Conservation (phyloP, 23 tunicate genomes). For the Trididemnum clinides region DNA sequence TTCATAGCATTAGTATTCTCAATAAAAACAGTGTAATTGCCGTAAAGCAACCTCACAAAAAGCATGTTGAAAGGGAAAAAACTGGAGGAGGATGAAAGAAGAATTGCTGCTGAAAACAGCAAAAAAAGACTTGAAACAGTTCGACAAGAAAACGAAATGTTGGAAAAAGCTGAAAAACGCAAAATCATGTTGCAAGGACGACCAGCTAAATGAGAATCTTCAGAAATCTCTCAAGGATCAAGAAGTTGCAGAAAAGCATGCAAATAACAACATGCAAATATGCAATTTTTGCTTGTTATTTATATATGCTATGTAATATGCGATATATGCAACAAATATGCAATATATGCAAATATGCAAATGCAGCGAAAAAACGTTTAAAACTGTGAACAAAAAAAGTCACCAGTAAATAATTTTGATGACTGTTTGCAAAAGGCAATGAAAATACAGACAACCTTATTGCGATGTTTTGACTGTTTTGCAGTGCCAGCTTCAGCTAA, state of each 20-base stretch:
- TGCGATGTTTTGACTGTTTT: too few species aligned
- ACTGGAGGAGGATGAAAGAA: not conserved
- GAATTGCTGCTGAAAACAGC: not conserved
- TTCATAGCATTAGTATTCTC: not conserved
- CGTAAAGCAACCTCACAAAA: not conserved
- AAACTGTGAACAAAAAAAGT: too few species aligned
- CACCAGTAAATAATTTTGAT: too few species aligned
- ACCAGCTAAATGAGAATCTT: not conserved
- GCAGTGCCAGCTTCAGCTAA: too few species aligned
- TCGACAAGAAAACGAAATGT: not conserved
- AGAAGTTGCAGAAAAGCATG: not conserved
- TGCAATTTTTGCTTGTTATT: too few species aligned
- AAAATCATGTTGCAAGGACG: not conserved
- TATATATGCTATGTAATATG: too few species aligned
- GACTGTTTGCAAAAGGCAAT: too few species aligned
- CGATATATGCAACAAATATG: too few species aligned
- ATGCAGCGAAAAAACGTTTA: too few species aligned
- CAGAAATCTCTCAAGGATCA: not conserved
- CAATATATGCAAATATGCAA: too few species aligned
- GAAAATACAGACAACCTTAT: too few species aligned
- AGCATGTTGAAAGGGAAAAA: slow-evolving; percentile 1
- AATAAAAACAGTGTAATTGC: not conserved
- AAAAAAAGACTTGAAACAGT: not conserved
- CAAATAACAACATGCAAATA: too few species aligned
- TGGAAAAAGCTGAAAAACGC: slow-evolving; percentile 2